Conservation (phyloP, 30 jellyfish, hydroid and myxozoan species). For the Turritopsis rubra region DNA sequence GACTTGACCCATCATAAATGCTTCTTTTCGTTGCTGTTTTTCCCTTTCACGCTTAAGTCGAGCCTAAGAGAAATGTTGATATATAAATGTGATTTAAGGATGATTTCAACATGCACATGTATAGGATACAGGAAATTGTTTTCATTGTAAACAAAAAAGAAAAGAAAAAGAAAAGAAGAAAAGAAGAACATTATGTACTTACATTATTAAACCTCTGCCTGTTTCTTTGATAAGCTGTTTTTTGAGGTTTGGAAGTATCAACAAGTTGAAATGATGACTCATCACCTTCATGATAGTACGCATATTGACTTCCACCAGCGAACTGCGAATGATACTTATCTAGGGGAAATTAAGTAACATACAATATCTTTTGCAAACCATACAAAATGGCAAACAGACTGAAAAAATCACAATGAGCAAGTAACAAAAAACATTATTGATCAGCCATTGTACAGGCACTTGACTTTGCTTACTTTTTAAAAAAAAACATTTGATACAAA, state of each 20-base stretch:
- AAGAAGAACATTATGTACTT: background rate
- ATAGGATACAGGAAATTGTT: background rate
- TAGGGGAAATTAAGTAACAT: background rate
- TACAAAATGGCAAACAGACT: background rate
- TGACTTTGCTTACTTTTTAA: too few species aligned
- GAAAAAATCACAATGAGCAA: background rate
- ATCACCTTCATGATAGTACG: constrained; percentile 98
- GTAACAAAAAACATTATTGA: too few species aligned
- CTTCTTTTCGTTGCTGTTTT: constrained; percentile 98
- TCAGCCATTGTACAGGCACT: too few species aligned
- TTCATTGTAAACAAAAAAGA: background rate
- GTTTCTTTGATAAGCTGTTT: constrained; percentile 94
- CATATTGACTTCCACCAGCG: constrained; percentile 98
- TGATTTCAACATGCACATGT: background rate
- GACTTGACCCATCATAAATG: constrained; percentile 98
- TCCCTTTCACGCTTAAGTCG: constrained; percentile 89
- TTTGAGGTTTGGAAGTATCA: constrained; percentile 99
- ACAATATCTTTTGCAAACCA: background rate
- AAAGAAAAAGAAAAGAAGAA: background rate
- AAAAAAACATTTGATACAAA: too few species aligned
- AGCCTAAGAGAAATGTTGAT: constrained; percentile 50
- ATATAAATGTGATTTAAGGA: background rate
- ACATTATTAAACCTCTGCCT: constrained; percentile 94
- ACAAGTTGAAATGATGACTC: constrained; percentile 92
- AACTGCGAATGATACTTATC: constrained; percentile 92